A percentile compares a stretch with the other conserved stretches of the same genome.
phyloP scores from a whole-genome alignment of 2,888 invertebrate genomes.

The Hirudinaria manillensis region DNA sequence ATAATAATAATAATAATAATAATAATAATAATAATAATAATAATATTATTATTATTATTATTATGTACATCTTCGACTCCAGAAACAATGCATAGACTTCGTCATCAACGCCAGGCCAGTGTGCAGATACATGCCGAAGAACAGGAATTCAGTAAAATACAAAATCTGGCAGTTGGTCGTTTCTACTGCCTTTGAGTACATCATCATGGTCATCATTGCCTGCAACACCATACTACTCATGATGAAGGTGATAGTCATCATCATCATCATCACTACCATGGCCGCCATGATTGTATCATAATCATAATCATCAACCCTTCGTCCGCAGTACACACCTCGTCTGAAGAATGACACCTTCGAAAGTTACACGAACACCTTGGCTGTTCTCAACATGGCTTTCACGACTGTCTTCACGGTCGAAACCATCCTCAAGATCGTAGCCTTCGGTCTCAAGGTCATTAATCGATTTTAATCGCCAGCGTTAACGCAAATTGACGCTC shows the following conservation, averaged over 20 bases:
- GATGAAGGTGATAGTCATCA: constrained; percentile 82
- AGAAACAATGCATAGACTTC: constrained; percentile 99
- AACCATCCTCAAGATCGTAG: constrained; percentile 98
- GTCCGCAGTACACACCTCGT: constrained; percentile 26
- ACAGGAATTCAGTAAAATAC: constrained; percentile 93
- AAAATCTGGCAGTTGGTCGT: constrained; percentile 97
- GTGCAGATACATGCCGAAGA: constrained; percentile 98
- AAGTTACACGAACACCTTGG: constrained; percentile 39
- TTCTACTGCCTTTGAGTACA: constrained; percentile 98
- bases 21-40: neutral
- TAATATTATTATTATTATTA: neutral
- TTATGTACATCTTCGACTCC: constrained; percentile 41
- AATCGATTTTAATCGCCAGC: neutral
- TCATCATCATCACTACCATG: constrained; percentile 1
- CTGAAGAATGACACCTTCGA: constrained; percentile 33
- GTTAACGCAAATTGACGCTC: no score
- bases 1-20: neutral
- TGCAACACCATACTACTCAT: constrained; percentile 96
- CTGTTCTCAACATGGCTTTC: constrained; percentile 96
- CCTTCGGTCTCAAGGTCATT: constrained; percentile 93
- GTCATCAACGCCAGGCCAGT: constrained; percentile 96
- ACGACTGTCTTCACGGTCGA: constrained; percentile 99
- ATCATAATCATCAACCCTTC: neutral
- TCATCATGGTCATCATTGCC: constrained; percentile 99
- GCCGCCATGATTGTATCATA: neutral